Conservation (phyloP, 2,888 invertebrate genomes). For the Metallyticus violacea region DNA sequence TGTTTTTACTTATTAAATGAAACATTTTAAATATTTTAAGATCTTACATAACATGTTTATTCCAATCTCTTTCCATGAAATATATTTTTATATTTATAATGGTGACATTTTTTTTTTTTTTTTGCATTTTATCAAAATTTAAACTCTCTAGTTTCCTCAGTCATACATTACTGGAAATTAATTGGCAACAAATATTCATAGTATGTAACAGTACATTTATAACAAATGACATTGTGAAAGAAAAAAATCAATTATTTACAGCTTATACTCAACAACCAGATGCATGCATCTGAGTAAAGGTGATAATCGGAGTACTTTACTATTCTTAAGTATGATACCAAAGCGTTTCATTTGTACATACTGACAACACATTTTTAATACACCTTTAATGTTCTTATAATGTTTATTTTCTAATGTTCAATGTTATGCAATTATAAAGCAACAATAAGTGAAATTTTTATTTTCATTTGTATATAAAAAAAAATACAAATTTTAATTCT, state of each 20-base stretch:
- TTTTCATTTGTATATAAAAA: too few species aligned
- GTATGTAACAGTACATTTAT: not conserved
- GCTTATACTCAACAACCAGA: not conserved
- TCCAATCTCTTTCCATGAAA: not conserved
- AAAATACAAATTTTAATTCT: too few species aligned
- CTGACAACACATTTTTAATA: too few species aligned
- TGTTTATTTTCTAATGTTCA: too few species aligned
- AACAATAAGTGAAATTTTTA: too few species aligned
- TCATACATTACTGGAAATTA: not conserved
- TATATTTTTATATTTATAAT: not conserved
- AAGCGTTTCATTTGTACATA: too few species aligned
- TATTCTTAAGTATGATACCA: too few species aligned
- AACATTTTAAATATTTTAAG: not conserved
- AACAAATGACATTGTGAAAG: not conserved
- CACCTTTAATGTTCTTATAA: too few species aligned
- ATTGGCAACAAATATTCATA: not conserved
- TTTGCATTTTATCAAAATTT: not conserved
- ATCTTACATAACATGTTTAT: too few species aligned
- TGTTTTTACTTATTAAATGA: not conserved
- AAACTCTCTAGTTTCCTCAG: not conserved
- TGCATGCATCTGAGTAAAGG: not conserved
- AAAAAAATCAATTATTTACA: not conserved
- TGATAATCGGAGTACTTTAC: too few species aligned
- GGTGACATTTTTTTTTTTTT: not conserved
- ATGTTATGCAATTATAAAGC: too few species aligned